Conservation (phyloP, 1,140 invertebrate species). For the Achroia grisella region DNA sequence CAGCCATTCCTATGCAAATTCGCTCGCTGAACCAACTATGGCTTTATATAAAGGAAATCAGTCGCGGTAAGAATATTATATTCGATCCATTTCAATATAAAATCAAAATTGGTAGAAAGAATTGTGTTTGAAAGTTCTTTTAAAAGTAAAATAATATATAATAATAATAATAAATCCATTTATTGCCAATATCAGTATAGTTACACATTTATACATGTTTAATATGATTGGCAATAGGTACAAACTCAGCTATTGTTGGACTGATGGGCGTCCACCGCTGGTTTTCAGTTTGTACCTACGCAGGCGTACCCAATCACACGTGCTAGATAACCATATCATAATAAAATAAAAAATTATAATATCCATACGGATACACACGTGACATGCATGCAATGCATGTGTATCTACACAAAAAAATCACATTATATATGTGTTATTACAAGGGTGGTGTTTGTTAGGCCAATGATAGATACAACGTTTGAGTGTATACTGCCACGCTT, state of each 20-base stretch:
- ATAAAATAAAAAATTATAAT: neutral
- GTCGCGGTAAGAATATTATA: constrained; percentile 16
- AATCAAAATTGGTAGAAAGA: neutral
- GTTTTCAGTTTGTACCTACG: no score
- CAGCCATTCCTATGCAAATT: constrained; percentile 70
- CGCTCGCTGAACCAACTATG: constrained; percentile 63
- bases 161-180: no score
- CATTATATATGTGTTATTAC: neutral
- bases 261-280: no score
- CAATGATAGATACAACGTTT: neutral
- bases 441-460: neutral
- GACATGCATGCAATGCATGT: no score
- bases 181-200: no score
- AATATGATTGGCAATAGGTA: no score
- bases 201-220: no score
- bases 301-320: no score
- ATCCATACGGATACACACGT: no score
- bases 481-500: no score
- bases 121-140: neutral
- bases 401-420: no score
- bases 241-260: no score
- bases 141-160: neutral
- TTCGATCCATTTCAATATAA: constrained; percentile 10
- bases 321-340: neutral
- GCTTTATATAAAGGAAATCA: constrained; percentile 51